Percentiles rank a stretch among this genome's conserved stretches.
Evolutionary conservation across 2,797 vertebrate species (phyloP).

Genomic region (Buceros bicornis): DNA sequence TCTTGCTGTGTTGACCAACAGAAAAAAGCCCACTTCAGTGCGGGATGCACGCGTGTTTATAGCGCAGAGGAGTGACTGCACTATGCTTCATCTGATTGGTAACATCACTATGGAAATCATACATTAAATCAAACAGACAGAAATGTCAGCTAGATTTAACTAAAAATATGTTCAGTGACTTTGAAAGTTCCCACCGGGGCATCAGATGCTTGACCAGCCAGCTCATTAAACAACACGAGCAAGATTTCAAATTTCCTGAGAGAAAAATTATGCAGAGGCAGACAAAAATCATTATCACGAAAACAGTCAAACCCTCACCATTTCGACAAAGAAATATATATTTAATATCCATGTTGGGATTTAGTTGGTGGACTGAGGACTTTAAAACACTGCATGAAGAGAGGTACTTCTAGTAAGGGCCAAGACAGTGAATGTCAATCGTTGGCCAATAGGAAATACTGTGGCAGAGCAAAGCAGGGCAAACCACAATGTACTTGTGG

Average conservation of each 20-base stretch:
- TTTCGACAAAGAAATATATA: background rate
- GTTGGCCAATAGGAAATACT: background rate
- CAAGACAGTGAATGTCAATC: background rate
- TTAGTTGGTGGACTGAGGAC: background rate
- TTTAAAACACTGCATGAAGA: background rate
- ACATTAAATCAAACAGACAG: constrained; percentile 68
- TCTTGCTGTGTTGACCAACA: background rate
- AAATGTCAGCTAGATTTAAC: constrained; percentile 67
- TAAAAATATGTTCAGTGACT: constrained; percentile 65
- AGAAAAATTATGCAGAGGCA: constrained; percentile 60
- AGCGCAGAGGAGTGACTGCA: background rate
- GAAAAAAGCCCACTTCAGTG: background rate
- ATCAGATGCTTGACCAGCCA: constrained; percentile 66
- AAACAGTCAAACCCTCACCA: constrained; percentile 1
- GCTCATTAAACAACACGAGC: constrained; percentile 69
- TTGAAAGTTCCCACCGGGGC: constrained; percentile 61
- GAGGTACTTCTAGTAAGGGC: background rate
- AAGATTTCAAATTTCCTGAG: constrained; percentile 58
- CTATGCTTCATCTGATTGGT: constrained; percentile 45
- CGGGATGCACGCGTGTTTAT: background rate
- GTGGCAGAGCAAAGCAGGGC: background rate
- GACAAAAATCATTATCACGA: background rate
- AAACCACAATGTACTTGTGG: background rate
- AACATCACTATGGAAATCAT: constrained; percentile 60
- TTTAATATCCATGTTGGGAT: background rate